phyloP scores from a whole-genome alignment of 2,797 vertebrate species.

The Sebastes vulpes region DNA sequence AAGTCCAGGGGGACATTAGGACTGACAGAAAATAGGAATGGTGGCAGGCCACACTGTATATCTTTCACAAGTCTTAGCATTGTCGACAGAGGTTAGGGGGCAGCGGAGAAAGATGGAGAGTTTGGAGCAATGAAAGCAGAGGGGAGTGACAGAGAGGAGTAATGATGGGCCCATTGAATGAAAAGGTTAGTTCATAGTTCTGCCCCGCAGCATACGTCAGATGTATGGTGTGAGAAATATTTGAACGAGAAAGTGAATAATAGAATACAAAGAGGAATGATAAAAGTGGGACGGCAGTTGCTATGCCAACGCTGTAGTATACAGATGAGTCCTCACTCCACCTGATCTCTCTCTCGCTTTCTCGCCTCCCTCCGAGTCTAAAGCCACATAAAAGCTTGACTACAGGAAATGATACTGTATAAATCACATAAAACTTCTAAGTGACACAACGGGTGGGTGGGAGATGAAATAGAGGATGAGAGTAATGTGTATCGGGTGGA shows the following conservation, averaged over 20 bases:
- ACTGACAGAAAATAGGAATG: conserved; percentile 50
- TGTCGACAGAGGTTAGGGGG: conserved; percentile 60
- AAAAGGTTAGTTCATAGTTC: conserved; percentile 55
- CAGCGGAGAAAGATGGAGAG: conserved; percentile 59
- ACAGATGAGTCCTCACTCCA: conserved; percentile 64
- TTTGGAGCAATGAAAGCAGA: conserved; percentile 47
- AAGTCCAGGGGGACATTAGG: conserved; percentile 31
- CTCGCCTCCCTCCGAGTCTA: conserved; percentile 28
- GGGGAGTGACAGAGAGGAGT: conserved; percentile 34
- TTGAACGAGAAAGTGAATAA: conserved; percentile 72
- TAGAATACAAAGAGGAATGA: conserved; percentile 65
- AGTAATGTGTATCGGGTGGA: not conserved
- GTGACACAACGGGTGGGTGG: conserved; percentile 24
- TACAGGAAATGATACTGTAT: conserved; percentile 36
- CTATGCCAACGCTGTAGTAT: conserved; percentile 80
- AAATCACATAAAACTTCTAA: conserved; percentile 37
- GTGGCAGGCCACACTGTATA: conserved; percentile 30
- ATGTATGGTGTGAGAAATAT: conserved; percentile 48
- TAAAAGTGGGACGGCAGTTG: conserved; percentile 72
- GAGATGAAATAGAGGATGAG: conserved; percentile 21
- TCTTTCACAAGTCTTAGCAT: conserved; percentile 61
- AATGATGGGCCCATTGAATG: conserved; percentile 58
- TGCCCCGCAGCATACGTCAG: conserved; percentile 44
- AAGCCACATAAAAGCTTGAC: conserved; percentile 38
- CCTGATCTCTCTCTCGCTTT: conserved; percentile 35